Evolutionary conservation across 2,888 invertebrate species (phyloP), one percentile per base, ranked within the genome.

Genomic region (Acronicta leporina): DNA sequence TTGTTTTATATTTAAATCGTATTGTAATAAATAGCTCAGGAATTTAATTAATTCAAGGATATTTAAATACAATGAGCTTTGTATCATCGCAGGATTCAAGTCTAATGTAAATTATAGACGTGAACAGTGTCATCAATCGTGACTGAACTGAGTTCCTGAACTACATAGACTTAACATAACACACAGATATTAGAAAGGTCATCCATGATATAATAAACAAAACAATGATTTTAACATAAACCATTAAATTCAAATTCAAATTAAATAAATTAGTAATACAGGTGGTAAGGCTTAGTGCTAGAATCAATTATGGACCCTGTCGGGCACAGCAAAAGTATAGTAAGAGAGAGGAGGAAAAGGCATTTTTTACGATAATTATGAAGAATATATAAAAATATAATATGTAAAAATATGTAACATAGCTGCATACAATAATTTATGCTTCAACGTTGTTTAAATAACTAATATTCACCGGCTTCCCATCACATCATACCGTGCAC

Each of bases 71-170:
- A 84, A 82, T 82, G 33, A 57, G 43, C 50, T 56, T 53, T 48
- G 44, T 47, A 63, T 58, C 56, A 74, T 73, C 60, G 47, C 60
- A 60, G 63, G 59, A 56, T 68, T 65, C 43, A 63, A 64, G 52
- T 82, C 38, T 63, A 43, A 77, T 79, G 77, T 80, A 70, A 81
- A 73, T 56, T 62, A 61, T 49, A 72, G 67, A 77, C 86, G 82
- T 85, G 83, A 81, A 79, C 78, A 64, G 62, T 81, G 80, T 79
- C 82, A 79, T 82, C 72, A 77, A 66, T 88, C 91, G 90, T 91
- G 90, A 90, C 86, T 61, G 57, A 63, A 62, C 54, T 52, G 59
- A 83, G 84, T 87, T 90, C 89, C 90, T 90, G 81, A 76, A 84
- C 75, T 71, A 68, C 68, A 80, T 79, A 61, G 48, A 77, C 80